Evolutionary conservation across 2,113 vertebrate species (phyloP).

Genomic region (Dryoscopus gambensis): DNA sequence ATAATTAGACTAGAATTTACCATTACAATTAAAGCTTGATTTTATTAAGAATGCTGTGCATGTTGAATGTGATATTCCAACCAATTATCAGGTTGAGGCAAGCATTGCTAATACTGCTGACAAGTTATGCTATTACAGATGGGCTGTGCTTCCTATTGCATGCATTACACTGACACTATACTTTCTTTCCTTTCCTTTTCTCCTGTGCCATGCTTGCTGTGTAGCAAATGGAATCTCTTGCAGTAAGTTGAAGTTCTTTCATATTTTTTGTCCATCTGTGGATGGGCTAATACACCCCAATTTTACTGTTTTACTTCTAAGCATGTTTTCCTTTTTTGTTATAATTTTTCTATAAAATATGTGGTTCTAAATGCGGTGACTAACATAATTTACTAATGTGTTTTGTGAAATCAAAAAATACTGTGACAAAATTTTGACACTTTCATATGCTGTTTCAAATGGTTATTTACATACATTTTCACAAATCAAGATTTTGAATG

Average conservation of each 20-base stretch:
- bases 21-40: slow-evolving; percentile 46
- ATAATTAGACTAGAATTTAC: background rate
- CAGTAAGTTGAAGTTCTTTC: slow-evolving; percentile 94
- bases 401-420: slow-evolving; percentile 48
- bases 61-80: slow-evolving; percentile 64
- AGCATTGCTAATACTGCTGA: slow-evolving; percentile 73
- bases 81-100: slow-evolving; percentile 55
- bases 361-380: slow-evolving; percentile 36
- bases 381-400: slow-evolving; percentile 23
- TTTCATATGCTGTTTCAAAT: background rate
- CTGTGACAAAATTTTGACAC: slow-evolving; percentile 16
- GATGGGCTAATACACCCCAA: slow-evolving; percentile 63
- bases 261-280: slow-evolving; percentile 74
- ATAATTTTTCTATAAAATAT: slow-evolving; percentile 12
- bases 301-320: slow-evolving; percentile 64
- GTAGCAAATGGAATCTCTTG: slow-evolving; percentile 99
- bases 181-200: slow-evolving; percentile 86
- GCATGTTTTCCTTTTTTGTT: slow-evolving; percentile 62
- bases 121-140: slow-evolving; percentile 60
- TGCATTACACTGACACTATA: slow-evolving; percentile 83
- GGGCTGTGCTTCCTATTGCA: slow-evolving; percentile 77
- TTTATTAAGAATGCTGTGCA: slow-evolving; percentile 67
- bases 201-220: slow-evolving; percentile 93
- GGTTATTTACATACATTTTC: background rate
- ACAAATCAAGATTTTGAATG: background rate